Evolutionary conservation across 2,797 vertebrate species (phyloP), one percentile per base, ranked within the genome.

Genomic region (Crenichthys baileyi): DNA sequence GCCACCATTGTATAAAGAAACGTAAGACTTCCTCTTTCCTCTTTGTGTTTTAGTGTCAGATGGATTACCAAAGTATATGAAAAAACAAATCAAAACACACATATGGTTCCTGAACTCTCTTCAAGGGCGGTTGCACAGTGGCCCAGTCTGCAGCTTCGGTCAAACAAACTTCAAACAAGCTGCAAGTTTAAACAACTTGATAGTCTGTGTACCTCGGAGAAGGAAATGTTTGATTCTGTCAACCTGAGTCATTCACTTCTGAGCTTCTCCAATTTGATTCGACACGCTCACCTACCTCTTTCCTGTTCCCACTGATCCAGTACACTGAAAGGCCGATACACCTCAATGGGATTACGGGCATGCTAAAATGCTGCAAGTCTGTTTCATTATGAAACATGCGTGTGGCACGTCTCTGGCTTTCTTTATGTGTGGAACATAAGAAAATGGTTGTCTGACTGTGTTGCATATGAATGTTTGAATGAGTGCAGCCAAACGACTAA

Each of bases 161-260:
- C 83, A 90, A 90, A 91, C 85, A 83, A 83, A 90, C 88, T 90
- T 93, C 87, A 93, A 93, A 94, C 90, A 79, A 61, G 63, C 0
- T 80, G 80, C 26, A 83, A 74, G 85, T 93, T 91, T 88, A 76
- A 78, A 90, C 79, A 90, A 83, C 46, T 70, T 80, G 72, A 83
- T 78, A 56, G 81, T 74, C 48, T 79, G 76, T 85, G 78, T 61
- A 72, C 75, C 22, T 3, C 77, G 79, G 83, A 46, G 44, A 70
- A 77, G 75, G 76, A 79, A 86, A 81, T 48, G 75, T 87, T 72
- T 78, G 58, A 72, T 68, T 82, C 78, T 36, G 71, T 72, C 83
- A 71, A 86, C 84, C 80, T 71, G 80, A 88, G 73, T 71, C 77
- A 44, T 41, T 80, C 71, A 68, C 76, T 31, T 70, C 36, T 50